Base-by-base conservation (phyloP, 2,888 invertebrate species). In the Harpalus rufipes region DNA sequence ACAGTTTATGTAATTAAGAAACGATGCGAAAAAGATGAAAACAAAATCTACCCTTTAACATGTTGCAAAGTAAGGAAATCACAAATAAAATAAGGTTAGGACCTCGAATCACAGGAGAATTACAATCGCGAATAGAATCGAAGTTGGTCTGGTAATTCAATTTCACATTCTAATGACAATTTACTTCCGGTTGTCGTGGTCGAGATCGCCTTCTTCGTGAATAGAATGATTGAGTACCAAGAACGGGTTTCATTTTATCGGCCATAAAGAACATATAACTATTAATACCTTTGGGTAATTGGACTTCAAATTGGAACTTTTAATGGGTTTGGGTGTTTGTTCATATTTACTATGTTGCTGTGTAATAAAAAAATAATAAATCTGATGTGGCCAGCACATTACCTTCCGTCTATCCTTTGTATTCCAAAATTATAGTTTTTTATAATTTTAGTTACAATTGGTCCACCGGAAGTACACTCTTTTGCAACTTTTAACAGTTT, bases 111-210 rank as follows among this genome's bases (percentile, higher is more conserved):
- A 16, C 44, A 8, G 44, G 72, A 44, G 72, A 74, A 74, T 74
- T 74, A 44, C 72, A 74, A 44, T 44, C 72, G 68, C 4, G 39
- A 74, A 16, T 16, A 21, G 72, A 68, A 74, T 74, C 65, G 65
- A 81, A 51, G 68, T 81, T 65, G 14, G 44, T 14, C 56, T 65
- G 81, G 25, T 56, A 58, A 82, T 72, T 82, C 56, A 51, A 72
- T 82, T 82, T 82, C 68, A 82, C 58, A 82, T 82, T 72, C 82
- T 82, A 81, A 81, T 81, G 68, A 65, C 81, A 81, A 81, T 68
- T 68, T 65, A 25, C 39, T 72, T 72, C 68, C 68, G 68, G 68
- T 72, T 72, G 68, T 72, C 41, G 25, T 63, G 63, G 63, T 63
- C 63, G 63, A 63, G 21, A 12, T 21, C 63, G 63, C 21, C 5